These are phyloP conservation scores for Theropithecus gelada DNA, from an alignment of 2,113 vertebrate genomes.

Conservation along the genomic window DNA sequence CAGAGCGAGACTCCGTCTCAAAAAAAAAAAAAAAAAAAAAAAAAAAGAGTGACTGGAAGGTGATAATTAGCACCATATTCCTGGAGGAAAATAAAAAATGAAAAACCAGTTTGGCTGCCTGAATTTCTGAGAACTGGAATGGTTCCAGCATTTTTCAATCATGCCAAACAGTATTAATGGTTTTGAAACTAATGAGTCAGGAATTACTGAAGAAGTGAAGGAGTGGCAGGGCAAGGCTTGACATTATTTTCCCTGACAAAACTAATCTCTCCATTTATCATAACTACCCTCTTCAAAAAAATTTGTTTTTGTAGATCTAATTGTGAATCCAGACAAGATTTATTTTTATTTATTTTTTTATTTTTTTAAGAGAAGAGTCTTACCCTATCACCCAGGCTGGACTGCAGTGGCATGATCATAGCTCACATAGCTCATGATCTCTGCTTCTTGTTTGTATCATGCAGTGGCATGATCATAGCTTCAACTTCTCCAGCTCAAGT, in stretches of 20 bases:
- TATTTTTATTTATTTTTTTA: no score
- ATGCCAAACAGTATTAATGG: not conserved
- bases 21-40: no score
- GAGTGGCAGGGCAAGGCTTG: not conserved
- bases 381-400: no score
- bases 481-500: no score
- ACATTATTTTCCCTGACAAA: not conserved
- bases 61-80: not conserved
- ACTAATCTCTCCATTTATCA: not conserved
- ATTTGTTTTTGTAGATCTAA: no score
- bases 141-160: slow-evolving; percentile 3
- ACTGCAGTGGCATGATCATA: no score
- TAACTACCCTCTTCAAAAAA: not conserved
- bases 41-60: slow-evolving; percentile 3
- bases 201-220: not conserved
- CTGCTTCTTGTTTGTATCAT: no score
- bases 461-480: no score
- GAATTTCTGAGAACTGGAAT: slow-evolving; percentile 28
- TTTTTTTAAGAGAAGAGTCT: no score
- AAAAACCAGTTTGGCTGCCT: not conserved
- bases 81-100: not conserved
- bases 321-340: no score
- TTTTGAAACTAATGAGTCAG: slow-evolving; percentile 39
- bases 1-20: no score
- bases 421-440: no score